These are phyloP conservation scores for Mastigias papua DNA, from an alignment of 30 jellyfish, hydroid and myxozoan species.

Conservation along the genomic window DNA sequence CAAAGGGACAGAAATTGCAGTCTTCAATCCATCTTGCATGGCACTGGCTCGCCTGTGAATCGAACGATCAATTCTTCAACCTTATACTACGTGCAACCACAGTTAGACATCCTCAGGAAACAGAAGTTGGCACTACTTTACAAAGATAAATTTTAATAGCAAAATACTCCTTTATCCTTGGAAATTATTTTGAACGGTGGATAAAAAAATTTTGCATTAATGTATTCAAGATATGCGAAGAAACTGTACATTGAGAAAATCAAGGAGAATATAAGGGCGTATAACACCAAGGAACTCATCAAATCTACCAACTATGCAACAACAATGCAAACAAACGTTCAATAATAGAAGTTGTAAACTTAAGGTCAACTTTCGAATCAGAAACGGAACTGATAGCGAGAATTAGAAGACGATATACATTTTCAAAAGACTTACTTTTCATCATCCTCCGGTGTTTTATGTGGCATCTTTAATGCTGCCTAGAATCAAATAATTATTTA, in stretches of 20 bases:
- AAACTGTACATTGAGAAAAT: too few species aligned
- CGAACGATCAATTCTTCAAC: not conserved
- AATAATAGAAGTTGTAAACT: not conserved
- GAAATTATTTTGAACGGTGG: too few species aligned
- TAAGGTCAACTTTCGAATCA: not conserved
- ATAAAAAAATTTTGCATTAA: too few species aligned
- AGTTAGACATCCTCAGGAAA: too few species aligned
- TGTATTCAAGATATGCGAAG: too few species aligned
- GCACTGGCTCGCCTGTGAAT: slow-evolving; percentile 65
- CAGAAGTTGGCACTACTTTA: too few species aligned
- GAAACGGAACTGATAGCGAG: not conserved
- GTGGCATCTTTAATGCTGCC: slow-evolving; percentile 77
- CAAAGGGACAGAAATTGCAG: slow-evolving; percentile 78
- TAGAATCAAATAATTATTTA: not conserved
- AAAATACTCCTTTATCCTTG: too few species aligned
- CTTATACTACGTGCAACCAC: not conserved
- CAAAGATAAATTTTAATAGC: too few species aligned
- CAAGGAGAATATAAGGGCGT: too few species aligned
- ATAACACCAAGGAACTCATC: too few species aligned
- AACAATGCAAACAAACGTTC: too few species aligned
- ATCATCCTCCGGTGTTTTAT: slow-evolving; percentile 62
- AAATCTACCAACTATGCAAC: too few species aligned
- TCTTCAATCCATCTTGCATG: slow-evolving; percentile 74
- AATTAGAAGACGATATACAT: not conserved
- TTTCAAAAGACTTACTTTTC: slow-evolving; percentile 35